Percentiles rank a stretch among this genome's conserved stretches.
Conservation (phyloP, 2,888 invertebrate genomes). For the Xestobium rufovillosum region DNA sequence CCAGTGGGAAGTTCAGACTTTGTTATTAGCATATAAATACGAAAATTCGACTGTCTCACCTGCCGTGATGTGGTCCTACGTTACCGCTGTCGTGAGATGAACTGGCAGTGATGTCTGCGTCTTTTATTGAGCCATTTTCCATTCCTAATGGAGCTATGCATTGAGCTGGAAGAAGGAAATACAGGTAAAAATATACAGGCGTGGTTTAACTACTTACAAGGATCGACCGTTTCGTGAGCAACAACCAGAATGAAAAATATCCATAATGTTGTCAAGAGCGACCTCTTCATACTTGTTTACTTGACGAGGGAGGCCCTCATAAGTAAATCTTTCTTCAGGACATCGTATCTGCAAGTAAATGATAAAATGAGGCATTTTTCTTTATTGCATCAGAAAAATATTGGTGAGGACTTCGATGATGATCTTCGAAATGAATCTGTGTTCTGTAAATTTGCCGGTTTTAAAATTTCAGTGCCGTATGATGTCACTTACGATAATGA, state of each 20-base stretch:
- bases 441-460: too few species aligned
- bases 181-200: constrained; percentile 3
- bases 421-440: too few species aligned
- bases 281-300: constrained; percentile 30
- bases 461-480: too few species aligned
- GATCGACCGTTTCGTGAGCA: constrained; percentile 32
- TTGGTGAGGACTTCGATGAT: too few species aligned
- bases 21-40: too few species aligned
- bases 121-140: constrained; percentile 75
- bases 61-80: constrained; percentile 79
- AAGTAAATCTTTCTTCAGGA: constrained; percentile 27
- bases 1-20: too few species aligned
- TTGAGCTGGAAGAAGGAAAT: constrained; percentile 56
- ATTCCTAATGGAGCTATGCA: constrained; percentile 78
- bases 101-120: constrained; percentile 75
- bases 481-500: too few species aligned
- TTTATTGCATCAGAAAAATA: too few species aligned
- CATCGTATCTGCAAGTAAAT: constrained; percentile 33
- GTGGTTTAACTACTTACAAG: constrained; percentile 34
- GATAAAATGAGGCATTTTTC: too few species aligned
- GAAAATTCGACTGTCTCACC: constrained; percentile 50
- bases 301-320: constrained; percentile 31
- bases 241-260: constrained; percentile 26
- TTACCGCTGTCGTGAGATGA: constrained; percentile 79
- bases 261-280: constrained; percentile 22